phyloP scores from a whole-genome alignment of 2,888 invertebrate genomes.

The Aphidius colemani region DNA sequence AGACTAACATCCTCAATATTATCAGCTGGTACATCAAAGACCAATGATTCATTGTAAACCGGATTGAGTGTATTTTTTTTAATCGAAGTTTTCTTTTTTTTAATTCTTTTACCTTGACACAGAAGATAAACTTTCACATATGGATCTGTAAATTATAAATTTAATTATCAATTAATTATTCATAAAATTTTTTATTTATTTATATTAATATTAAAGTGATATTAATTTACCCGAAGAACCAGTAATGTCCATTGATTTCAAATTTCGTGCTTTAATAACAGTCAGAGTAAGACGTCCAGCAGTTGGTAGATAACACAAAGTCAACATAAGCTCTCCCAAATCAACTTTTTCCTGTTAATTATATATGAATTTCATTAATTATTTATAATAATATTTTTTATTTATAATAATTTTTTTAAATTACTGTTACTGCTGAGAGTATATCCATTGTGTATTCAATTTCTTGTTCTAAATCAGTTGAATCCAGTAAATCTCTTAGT shows the following conservation, averaged over 20 bases:
- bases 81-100: constrained; percentile 92
- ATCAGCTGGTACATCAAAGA: constrained; percentile 86
- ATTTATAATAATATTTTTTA: constrained; percentile 6
- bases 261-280: constrained; percentile 87
- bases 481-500: constrained; percentile 76
- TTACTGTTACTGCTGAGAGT: constrained; percentile 75
- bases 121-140: constrained; percentile 91
- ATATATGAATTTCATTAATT: neutral
- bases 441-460: constrained; percentile 86
- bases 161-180: neutral
- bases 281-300: constrained; percentile 90
- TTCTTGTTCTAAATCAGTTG: constrained; percentile 78
- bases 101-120: constrained; percentile 85
- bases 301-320: constrained; percentile 87
- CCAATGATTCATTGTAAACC: constrained; percentile 91
- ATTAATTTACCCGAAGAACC: constrained; percentile 80
- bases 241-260: constrained; percentile 92
- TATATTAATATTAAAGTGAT: neutral
- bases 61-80: constrained; percentile 86
- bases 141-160: constrained; percentile 70
- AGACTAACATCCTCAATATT: constrained; percentile 83
- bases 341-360: constrained; percentile 77
- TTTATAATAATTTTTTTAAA: neutral
- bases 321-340: constrained; percentile 89
- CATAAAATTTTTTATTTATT: constrained; percentile 2